Conservation (phyloP, 2,797 vertebrate genomes). For the Enteromius afrohamiltoni region DNA sequence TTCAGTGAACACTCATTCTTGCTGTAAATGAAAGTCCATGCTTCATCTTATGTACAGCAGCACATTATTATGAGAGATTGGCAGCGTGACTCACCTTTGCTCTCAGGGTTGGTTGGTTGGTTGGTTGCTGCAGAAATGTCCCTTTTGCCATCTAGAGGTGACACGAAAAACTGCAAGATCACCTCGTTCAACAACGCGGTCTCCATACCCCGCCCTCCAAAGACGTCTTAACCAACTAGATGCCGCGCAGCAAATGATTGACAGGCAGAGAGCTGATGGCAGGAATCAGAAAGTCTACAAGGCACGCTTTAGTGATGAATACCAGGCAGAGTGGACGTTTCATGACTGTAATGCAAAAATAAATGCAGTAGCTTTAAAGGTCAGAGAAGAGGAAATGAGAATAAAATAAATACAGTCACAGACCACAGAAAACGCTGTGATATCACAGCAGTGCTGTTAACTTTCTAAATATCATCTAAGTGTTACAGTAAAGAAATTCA, state of each 20-base stretch:
- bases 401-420: not conserved
- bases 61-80: not conserved
- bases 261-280: not conserved
- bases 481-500: not conserved
- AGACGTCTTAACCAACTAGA: not conserved
- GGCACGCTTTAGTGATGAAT: not conserved
- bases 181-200: not conserved
- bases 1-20: not conserved
- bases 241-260: not conserved
- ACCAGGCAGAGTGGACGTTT: not conserved
- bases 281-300: not conserved
- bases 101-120: not conserved
- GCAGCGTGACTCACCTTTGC: not conserved
- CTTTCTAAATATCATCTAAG: not conserved
- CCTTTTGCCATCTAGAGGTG: conserved; percentile 55
- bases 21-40: not conserved
- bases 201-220: not conserved
- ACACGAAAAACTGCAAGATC: not conserved
- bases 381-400: not conserved
- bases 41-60: not conserved
- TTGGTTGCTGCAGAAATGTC: not conserved
- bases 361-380: not conserved
- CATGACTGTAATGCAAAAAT: not conserved
- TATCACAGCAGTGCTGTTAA: not conserved
- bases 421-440: not conserved